These are phyloP conservation scores for Scopus umbretta DNA, from an alignment of 2,113 vertebrate species.

Conservation along the genomic window DNA sequence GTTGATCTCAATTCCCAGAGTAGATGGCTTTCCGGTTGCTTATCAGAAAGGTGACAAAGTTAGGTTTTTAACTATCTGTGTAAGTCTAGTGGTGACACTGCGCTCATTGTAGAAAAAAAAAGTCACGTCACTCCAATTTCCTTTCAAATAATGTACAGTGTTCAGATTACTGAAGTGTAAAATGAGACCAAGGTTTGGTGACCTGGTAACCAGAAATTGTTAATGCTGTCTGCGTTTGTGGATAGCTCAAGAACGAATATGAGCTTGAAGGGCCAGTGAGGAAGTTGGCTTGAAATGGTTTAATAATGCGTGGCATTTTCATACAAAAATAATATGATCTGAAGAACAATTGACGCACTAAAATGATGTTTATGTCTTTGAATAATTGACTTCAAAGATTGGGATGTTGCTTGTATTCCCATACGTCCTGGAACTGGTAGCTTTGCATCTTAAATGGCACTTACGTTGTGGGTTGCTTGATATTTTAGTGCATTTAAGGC, in stretches of 20 bases:
- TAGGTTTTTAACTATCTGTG: neutral
- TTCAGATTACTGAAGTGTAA: constrained; percentile 48
- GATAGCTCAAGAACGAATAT: neutral
- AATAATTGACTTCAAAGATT: neutral
- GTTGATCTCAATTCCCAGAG: neutral
- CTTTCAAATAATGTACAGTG: neutral
- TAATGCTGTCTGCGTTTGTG: neutral
- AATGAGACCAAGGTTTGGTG: constrained; percentile 43
- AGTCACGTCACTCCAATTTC: neutral
- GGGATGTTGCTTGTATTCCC: neutral
- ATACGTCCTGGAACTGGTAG: neutral
- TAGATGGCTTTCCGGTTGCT: neutral
- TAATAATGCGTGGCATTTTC: neutral
- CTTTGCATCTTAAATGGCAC: neutral
- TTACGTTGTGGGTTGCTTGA: neutral
- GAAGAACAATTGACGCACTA: neutral
- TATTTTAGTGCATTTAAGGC: neutral
- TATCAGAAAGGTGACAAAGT: neutral
- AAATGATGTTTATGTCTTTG: constrained; percentile 8
- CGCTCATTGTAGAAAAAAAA: neutral
- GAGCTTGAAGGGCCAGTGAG: neutral
- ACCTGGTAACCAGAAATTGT: constrained; percentile 46
- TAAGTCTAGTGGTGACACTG: neutral
- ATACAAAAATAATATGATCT: neutral
- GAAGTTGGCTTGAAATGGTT: constrained; percentile 12